Evolutionary conservation across 92 coral and sea anemone genomes (phyloP), one percentile per base, ranked within the genome.

Genomic region (Palythoa grandis): DNA sequence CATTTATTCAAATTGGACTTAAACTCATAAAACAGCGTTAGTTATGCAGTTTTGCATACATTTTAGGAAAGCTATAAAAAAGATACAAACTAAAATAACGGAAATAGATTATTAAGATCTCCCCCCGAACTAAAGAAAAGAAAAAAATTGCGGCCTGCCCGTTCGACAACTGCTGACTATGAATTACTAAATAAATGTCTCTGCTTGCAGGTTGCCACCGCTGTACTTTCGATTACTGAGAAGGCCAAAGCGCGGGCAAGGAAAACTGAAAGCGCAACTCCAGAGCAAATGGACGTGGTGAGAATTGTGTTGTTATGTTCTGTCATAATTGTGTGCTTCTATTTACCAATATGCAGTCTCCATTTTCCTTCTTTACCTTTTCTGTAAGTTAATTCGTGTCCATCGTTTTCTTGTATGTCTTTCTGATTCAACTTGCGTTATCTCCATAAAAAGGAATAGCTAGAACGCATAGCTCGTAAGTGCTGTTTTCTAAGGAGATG

Each of bases 201-300:
- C 65, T 57, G 72, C 48, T 72, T 47, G 1, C 20, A 96, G 98
- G 98, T 96, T 43, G 93, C 98, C 56, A 96, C 98, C 20, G 99
- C 99, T 8, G 98, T 96, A 37, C 89, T 96, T 80, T 96, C 99
- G 20, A 94, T 95, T 54, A 95, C 99, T n/a, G 94, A 92, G 20
- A 96, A 96, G 89, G 93, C 94, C 69, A 95, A 96, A 80, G 92
- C 95, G 16, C 86, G 93, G 80, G 94, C 96, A 15, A 94, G 93
- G 92, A 96, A 96, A 85, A 82, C 93, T 48, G 96, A 95, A 54
- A 82, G 89, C 0, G 74, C 95, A 54, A 85, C 86, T 17, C 94
- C 93, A 40, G 99, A 96, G 35, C 96, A 95, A 83, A 96, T 96
- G 99, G 99, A 96, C 29, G 96, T 95, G 93, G 99, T 96, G 82